phyloP scores from a whole-genome alignment of 23 tunicate species.

The Diplosoma virens region DNA sequence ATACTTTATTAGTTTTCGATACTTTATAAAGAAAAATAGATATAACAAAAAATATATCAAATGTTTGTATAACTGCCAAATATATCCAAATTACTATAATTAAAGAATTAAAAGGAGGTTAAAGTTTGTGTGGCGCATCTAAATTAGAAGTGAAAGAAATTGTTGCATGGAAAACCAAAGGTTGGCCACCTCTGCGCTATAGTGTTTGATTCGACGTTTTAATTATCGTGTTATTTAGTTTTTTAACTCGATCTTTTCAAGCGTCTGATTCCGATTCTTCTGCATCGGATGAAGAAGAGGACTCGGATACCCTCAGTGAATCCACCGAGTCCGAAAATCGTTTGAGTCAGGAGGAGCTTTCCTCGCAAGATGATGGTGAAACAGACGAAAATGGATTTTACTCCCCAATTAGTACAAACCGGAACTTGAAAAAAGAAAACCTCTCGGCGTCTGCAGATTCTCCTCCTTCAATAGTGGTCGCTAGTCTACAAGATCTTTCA shows the following conservation, averaged over 20 bases:
- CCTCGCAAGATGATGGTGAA: slow-evolving; percentile 47
- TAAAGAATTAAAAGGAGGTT: too few relatives aligned
- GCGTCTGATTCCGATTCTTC: slow-evolving; percentile 23
- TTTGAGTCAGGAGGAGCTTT: slow-evolving; percentile 61
- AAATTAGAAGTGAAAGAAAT: too few relatives aligned
- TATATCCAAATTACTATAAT: too few relatives aligned
- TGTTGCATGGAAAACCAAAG: too few relatives aligned
- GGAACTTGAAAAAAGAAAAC: not conserved
- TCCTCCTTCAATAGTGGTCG: slow-evolving; percentile 52
- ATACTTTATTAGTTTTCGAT: too few relatives aligned
- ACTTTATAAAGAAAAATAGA: too few relatives aligned
- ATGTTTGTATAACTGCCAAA: too few relatives aligned
- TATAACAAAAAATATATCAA: too few relatives aligned
- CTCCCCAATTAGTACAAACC: not conserved
- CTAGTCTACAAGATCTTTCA: slow-evolving; percentile 77
- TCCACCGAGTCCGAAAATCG: slow-evolving; percentile 75
- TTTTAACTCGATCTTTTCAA: not conserved
- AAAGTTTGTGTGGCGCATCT: too few relatives aligned
- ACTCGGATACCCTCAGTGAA: slow-evolving; percentile 41
- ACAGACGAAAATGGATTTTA: slow-evolving; percentile 6
- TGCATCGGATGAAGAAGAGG: slow-evolving; percentile 33
- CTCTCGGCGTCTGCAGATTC: not conserved
- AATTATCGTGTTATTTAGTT: too few relatives aligned
- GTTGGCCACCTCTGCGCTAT: too few relatives aligned
- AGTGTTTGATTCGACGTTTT: too few relatives aligned